phyloP scores from a whole-genome alignment of 1,140 invertebrate genomes.

The Choristoneura fumiferana region DNA sequence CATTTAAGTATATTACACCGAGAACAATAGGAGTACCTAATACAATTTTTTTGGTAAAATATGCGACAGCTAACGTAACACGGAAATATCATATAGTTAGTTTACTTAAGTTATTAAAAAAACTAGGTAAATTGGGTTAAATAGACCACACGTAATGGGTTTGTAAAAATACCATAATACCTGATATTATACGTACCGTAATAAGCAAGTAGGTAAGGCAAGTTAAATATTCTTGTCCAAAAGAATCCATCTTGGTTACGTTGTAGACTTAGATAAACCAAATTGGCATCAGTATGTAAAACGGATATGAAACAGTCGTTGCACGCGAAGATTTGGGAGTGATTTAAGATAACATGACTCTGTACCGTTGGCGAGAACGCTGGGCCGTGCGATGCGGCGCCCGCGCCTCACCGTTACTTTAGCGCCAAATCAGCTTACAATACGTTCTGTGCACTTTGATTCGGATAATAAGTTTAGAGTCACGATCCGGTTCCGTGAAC shows the following conservation, averaged over 20 bases:
- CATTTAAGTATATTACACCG: no score
- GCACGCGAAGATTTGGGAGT: slow-evolving; percentile 41
- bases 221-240: no score
- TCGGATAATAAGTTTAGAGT: slow-evolving; percentile 71
- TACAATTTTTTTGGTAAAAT: no score
- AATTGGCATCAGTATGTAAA: slow-evolving; percentile 13
- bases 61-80: no score
- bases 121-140: no score
- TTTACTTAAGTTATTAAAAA: no score
- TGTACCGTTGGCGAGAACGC: slow-evolving; percentile 63
- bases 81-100: no score
- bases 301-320: slow-evolving; percentile 12
- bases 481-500: slow-evolving; percentile 62
- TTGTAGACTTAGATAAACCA: background rate
- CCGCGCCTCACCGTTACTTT: slow-evolving; percentile 49
- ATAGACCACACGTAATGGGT: background rate
- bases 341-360: slow-evolving; percentile 62
- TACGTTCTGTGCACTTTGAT: slow-evolving; percentile 59
- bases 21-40: no score
- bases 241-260: background rate
- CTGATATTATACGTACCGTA: background rate
- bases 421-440: slow-evolving; percentile 73
- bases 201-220: no score
- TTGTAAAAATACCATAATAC: background rate
- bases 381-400: slow-evolving; percentile 37